Conservation (phyloP, 2,888 invertebrate species). For the Oscheius sp. region DNA sequence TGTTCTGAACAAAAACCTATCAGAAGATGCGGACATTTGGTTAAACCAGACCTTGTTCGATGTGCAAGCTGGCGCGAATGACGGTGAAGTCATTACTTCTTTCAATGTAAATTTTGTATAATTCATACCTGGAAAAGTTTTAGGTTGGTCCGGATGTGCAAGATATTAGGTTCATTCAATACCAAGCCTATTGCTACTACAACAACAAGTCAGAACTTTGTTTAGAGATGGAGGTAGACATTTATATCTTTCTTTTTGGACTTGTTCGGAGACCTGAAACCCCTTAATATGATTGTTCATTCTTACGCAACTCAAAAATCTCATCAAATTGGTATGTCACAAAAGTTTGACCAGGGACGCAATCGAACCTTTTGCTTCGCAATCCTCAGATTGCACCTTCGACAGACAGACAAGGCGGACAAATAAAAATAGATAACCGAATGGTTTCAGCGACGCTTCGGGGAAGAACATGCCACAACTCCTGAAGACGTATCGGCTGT, state of each 20-base stretch:
- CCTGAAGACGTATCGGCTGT: conserved; percentile 49
- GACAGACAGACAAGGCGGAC: too few relatives aligned
- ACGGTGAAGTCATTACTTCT: background rate
- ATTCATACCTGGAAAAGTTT: background rate
- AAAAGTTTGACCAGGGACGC: too few relatives aligned
- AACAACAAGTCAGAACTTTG: conserved; percentile 14
- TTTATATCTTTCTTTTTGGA: background rate
- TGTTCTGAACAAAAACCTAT: conserved; percentile 9
- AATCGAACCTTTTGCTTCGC: too few relatives aligned
- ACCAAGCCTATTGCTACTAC: conserved; percentile 31
- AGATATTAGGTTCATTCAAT: conserved; percentile 23
- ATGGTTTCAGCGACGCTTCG: conserved; percentile 38
- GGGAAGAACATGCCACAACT: conserved; percentile 40
- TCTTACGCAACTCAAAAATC: too few relatives aligned
- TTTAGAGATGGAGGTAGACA: conserved; percentile 17
- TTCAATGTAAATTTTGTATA: background rate
- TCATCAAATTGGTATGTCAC: too few relatives aligned
- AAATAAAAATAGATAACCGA: too few relatives aligned
- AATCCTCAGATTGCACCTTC: too few relatives aligned
- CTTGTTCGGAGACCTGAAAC: too few relatives aligned
- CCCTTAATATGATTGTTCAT: background rate
- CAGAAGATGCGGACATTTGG: conserved; percentile 25
- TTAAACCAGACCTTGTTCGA: conserved; percentile 13
- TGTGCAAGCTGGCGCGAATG: background rate
- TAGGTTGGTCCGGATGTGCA: conserved; percentile 15